Percentiles rank a stretch among this genome's conserved stretches.
Evolutionary conservation across 2,888 invertebrate species (phyloP).

Genomic region (Tetheella fluctuosa): DNA sequence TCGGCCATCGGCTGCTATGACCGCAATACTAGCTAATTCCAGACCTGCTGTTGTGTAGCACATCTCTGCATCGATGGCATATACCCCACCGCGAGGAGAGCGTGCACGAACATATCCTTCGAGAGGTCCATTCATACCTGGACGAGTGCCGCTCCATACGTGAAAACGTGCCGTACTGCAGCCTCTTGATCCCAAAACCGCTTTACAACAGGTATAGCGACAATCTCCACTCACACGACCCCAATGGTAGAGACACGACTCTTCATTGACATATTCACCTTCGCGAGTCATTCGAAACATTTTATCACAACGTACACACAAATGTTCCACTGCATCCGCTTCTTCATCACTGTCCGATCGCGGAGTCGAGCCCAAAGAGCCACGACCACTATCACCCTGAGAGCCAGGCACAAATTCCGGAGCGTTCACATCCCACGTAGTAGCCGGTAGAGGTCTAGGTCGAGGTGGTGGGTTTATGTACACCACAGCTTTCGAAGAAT

Average conservation of each 20-base stretch:
- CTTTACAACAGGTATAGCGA: constrained; percentile 87
- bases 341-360: constrained; percentile 84
- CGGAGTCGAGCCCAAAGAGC: constrained; percentile 82
- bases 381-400: constrained; percentile 82
- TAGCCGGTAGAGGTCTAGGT: constrained; percentile 63
- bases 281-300: constrained; percentile 88
- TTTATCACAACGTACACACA: constrained; percentile 89
- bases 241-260: constrained; percentile 95
- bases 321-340: constrained; percentile 83
- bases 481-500: constrained; percentile 86
- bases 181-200: constrained; percentile 80
- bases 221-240: constrained; percentile 87
- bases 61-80: constrained; percentile 98
- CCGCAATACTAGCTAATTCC: constrained; percentile 94
- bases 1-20: constrained; percentile 89
- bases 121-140: constrained; percentile 90
- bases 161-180: constrained; percentile 87
- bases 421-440: constrained; percentile 86
- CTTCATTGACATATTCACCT: constrained; percentile 88
- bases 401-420: constrained; percentile 86
- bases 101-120: constrained; percentile 87
- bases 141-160: constrained; percentile 90
- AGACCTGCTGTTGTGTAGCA: constrained; percentile 94
- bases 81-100: constrained; percentile 85
- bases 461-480: constrained; percentile 84